Base-by-base conservation (phyloP, 2,888 invertebrate genomes). In the Automeris io region DNA sequence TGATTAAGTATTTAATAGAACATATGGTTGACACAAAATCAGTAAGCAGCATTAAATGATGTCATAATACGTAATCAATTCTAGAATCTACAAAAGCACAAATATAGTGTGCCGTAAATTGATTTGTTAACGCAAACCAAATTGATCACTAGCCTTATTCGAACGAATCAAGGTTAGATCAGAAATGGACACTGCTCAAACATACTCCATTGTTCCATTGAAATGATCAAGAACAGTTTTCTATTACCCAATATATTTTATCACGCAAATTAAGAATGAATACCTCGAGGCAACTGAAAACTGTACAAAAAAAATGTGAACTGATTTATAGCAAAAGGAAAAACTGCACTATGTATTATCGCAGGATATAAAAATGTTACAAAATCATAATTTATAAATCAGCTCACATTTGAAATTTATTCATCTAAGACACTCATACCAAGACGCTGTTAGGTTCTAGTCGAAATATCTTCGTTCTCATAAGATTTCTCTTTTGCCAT, bases 371-470 rank as follows among this genome's bases (percentile, higher is more conserved):
- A n/a, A n/a, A n/a, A n/a, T n/a, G n/a, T n/a, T n/a, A n/a, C n/a
- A n/a, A n/a, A n/a, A n/a, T n/a, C n/a, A n/a, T n/a, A 29, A 16
- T 8, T 29, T 16, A 29, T 29, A 32, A 37, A 37, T 37, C 8
- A 23, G 23, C 23, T 23, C 23, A 11, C 37, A 62, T 57, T 63
- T 67, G 47, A 59, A 57, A 67, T 74, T 77, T 79, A 71, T 70
- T n/a, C 16, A 72, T 57, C 70, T 76, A 78, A 74, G 54, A 61
- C 85, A 83, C 83, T 85, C 82, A 82, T 86, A 86, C 86, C 75
- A 83, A 80, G 83, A 86, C 85, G 86, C 85, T 85, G 85, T 85
- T 85, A 82, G 74, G 71, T 54, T 62, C 61, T 62, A 67, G 36
- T 21, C 42, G 29, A 12, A 33, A 34, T 23, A 36, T 37, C 33